These are phyloP conservation scores for Felis chaus DNA, from an alignment of 2,113 vertebrate species.

Conservation along the genomic window DNA sequence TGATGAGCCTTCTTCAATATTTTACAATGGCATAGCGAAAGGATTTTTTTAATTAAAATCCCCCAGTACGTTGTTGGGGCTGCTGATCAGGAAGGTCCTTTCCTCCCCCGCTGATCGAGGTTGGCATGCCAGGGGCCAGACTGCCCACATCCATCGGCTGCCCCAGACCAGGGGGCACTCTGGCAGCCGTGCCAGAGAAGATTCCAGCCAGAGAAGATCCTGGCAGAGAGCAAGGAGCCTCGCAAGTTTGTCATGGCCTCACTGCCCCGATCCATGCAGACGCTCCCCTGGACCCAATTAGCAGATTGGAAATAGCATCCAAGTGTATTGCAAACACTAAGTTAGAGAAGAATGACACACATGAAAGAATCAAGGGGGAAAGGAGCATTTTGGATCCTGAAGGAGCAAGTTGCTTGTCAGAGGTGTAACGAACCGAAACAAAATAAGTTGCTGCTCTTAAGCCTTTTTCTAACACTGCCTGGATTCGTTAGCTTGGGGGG, in stretches of 20 bases:
- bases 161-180: background rate
- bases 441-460: slow-evolving; percentile 39
- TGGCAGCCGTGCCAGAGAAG: background rate
- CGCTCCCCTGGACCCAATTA: background rate
- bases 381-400: slow-evolving; percentile 49
- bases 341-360: slow-evolving; percentile 37
- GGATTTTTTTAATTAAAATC: slow-evolving; percentile 62
- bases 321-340: background rate
- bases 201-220: background rate
- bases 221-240: background rate
- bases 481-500: slow-evolving; percentile 43
- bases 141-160: background rate
- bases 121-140: background rate
- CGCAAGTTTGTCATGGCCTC: background rate
- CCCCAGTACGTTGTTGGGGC: background rate
- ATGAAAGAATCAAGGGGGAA: slow-evolving; percentile 38
- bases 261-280: background rate
- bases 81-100: background rate
- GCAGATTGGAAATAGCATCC: slow-evolving; percentile 27
- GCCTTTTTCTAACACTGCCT: slow-evolving; percentile 26
- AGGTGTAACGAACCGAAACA: slow-evolving; percentile 34
- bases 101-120: background rate
- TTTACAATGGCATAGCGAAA: slow-evolving; percentile 53
- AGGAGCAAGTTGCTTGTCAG: slow-evolving; percentile 51
- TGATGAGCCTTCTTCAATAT: slow-evolving; percentile 56